Percentiles rank a stretch among this genome's conserved stretches.
These are phyloP conservation scores for Bombyx huttoni DNA, from an alignment of 2,888 invertebrate genomes.

Conservation along the genomic window DNA sequence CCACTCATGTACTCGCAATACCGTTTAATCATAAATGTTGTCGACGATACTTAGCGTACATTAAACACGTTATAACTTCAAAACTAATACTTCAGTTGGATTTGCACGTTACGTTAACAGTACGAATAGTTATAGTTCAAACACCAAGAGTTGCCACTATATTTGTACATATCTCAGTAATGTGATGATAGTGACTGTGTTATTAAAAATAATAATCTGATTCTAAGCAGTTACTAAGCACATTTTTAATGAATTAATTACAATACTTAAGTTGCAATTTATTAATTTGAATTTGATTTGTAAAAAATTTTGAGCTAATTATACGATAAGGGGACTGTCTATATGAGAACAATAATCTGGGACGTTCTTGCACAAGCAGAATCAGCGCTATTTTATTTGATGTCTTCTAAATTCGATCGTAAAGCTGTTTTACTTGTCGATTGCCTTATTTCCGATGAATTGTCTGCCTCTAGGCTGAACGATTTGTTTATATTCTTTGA, in stretches of 20 bases:
- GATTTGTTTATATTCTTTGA: neutral
- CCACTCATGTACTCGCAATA: too few species aligned
- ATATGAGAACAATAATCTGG: slow-evolving; percentile 1
- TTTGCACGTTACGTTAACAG: too few species aligned
- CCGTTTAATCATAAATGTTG: too few species aligned
- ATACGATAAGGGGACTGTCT: neutral
- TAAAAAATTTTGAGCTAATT: neutral
- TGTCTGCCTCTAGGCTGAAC: slow-evolving; percentile 7
- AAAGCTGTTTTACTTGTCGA: neutral
- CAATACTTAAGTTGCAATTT: too few species aligned
- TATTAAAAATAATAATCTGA: too few species aligned
- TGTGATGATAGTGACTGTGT: too few species aligned
- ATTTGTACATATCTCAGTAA: too few species aligned
- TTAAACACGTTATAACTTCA: slow-evolving; percentile 2
- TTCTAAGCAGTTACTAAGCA: too few species aligned
- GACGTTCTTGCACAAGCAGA: slow-evolving; percentile 13
- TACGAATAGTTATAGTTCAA: too few species aligned
- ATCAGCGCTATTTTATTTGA: neutral
- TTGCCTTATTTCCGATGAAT: slow-evolving; percentile 6
- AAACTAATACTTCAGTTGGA: neutral
- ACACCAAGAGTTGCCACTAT: too few species aligned
- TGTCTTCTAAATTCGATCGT: slow-evolving; percentile 1
- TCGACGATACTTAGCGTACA: neutral
- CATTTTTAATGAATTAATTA: too few species aligned
- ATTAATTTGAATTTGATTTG: too few species aligned